phyloP scores from a whole-genome alignment of 2,888 invertebrate species.

The Epinotia demarniana region DNA sequence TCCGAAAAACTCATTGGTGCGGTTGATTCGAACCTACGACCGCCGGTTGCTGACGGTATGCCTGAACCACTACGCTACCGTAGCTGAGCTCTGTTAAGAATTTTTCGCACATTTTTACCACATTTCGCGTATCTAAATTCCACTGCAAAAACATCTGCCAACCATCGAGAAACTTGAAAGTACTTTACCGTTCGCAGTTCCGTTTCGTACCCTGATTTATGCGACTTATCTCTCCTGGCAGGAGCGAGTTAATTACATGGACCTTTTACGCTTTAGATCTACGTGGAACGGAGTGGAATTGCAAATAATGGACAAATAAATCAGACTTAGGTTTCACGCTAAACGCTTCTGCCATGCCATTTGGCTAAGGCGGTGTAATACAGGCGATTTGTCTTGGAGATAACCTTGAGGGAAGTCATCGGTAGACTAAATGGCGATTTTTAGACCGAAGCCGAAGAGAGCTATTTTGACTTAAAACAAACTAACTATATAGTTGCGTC shows the following conservation, averaged over 20 bases:
- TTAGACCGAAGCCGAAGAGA: too few relatives aligned
- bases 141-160: not conserved
- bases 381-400: not conserved
- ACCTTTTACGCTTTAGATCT: not conserved
- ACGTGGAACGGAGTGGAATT: not conserved
- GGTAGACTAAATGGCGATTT: not conserved
- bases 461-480: too few relatives aligned
- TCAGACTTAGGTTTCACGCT: not conserved
- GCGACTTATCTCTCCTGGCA: slow-evolving; percentile 8
- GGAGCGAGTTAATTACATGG: slow-evolving; percentile 3
- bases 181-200: not conserved
- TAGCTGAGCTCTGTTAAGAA: too few relatives aligned
- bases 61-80: too few relatives aligned
- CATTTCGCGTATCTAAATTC: not conserved
- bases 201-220: slow-evolving; percentile 19
- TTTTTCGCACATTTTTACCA: too few relatives aligned
- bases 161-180: slow-evolving; percentile 3
- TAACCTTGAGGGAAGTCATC: not conserved
- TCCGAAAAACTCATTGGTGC: too few relatives aligned
- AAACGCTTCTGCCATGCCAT: not conserved
- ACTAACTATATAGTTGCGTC: too few relatives aligned
- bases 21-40: too few relatives aligned
- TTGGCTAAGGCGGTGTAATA: not conserved
- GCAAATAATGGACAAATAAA: slow-evolving; percentile 1
- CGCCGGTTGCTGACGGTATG: too few relatives aligned